Evolutionary conservation across 2,113 vertebrate genomes (phyloP).

Genomic region (Solea solea): DNA sequence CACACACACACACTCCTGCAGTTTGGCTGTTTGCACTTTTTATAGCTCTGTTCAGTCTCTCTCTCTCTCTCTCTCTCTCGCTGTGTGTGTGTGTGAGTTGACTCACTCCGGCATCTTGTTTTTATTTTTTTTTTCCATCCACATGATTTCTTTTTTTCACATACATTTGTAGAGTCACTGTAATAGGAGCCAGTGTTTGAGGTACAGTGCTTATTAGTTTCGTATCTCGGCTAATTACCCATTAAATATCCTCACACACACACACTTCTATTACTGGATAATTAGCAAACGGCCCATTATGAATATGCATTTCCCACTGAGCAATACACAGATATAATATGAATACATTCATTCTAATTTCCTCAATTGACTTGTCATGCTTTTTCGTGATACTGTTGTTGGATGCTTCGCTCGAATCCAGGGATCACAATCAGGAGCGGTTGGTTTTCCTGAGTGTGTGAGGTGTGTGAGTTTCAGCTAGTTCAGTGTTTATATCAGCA

Average conservation of each 20-base stretch:
- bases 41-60: constrained; percentile 55
- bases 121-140: constrained; percentile 23
- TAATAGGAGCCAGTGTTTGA: constrained; percentile 71
- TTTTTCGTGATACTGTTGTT: constrained; percentile 35
- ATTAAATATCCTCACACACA: constrained; percentile 73
- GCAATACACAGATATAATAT: constrained; percentile 63
- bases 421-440: constrained; percentile 6
- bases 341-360: constrained; percentile 72
- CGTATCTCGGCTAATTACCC: constrained; percentile 77
- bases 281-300: constrained; percentile 71
- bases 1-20: constrained; percentile 50
- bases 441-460: constrained; percentile 7
- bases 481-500: constrained; percentile 20
- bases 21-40: constrained; percentile 72
- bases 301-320: constrained; percentile 71
- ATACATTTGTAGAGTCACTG: constrained; percentile 64
- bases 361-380: constrained; percentile 60
- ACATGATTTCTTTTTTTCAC: constrained; percentile 39
- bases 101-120: constrained; percentile 51
- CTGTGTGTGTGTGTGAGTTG: constrained; percentile 31
- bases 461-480: constrained; percentile 10
- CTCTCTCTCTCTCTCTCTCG: constrained; percentile 17
- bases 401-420: constrained; percentile 19
- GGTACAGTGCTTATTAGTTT: constrained; percentile 73
- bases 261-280: constrained; percentile 63